Conservation (phyloP, 2,888 invertebrate genomes). For the Acrocyrtus sp. region DNA sequence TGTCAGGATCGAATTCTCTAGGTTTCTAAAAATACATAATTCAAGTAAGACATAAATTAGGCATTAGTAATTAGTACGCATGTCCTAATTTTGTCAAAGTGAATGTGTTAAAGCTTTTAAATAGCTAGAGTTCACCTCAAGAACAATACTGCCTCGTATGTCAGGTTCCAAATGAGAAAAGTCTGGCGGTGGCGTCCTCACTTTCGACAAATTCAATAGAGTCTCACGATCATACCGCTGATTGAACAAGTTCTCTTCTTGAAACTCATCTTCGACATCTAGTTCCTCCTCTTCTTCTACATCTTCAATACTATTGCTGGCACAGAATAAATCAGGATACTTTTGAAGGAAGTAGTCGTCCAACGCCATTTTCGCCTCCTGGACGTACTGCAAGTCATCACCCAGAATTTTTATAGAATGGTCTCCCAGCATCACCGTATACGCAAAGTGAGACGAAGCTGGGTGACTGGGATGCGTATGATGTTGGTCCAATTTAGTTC, state of each 20-base stretch:
- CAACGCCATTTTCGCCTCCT: constrained; percentile 86
- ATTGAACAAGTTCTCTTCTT: constrained; percentile 9
- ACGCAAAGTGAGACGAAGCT: constrained; percentile 73
- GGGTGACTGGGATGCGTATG: not conserved
- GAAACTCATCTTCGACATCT: constrained; percentile 3
- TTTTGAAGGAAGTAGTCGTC: constrained; percentile 79
- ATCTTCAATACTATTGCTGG: constrained; percentile 41
- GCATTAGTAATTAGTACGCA: not conserved
- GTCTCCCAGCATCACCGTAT: constrained; percentile 85
- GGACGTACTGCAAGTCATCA: constrained; percentile 83
- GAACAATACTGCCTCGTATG: constrained; percentile 44
- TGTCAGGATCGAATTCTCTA: constrained; percentile 41
- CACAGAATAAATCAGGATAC: constrained; percentile 55
- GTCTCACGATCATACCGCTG: constrained; percentile 52
- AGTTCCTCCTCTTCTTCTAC: constrained; percentile 41
- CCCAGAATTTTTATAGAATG: constrained; percentile 88
- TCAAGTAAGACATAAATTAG: not conserved
- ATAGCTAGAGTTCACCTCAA: constrained; percentile 54
- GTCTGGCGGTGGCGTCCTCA: constrained; percentile 44
- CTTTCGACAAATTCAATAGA: constrained; percentile 43
- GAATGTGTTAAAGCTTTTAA: too few relatives aligned
- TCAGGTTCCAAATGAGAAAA: constrained; percentile 58
- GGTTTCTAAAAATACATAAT: constrained; percentile 42
- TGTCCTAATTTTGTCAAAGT: too few relatives aligned
- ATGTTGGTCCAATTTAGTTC: not conserved